Evolutionary conservation across 2,113 vertebrate species (phyloP), one percentile per base, ranked within the genome.

Genomic region (Bombycilla garrulus): DNA sequence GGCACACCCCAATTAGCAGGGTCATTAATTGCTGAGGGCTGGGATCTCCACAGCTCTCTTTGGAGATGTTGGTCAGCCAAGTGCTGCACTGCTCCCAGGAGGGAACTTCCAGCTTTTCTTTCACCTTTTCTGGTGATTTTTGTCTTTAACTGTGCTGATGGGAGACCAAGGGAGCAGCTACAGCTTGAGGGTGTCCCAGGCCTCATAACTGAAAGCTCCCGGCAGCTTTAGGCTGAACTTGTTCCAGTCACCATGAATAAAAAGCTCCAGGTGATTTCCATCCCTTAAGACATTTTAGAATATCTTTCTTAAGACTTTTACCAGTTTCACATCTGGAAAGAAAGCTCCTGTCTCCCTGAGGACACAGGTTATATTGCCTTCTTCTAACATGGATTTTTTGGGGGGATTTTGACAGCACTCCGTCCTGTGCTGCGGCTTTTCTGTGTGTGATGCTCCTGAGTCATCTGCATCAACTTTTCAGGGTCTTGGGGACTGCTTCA

Each of bases 311-410:
- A 26, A 35, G 51, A 38, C 9, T 92, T 61, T n/a, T 36, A 66
- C 11, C 58, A 74, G 7, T 31, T 70, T 50, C 56, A 38, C 14
- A 25, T 4, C 36, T 22, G 38, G 25, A 67, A 25, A 54, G 29
- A 36, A 58, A 84, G 12, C 11, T 53, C 8, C 42, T n/a, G 4
- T 40, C 3, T 4, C 33, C 24, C 66, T 26, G 28, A 92, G 35
- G 29, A 65, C 6, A 11, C 0, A 70, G 4, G 14, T 78, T 38
- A 10, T 33, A 14, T 58, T 82, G 40, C n/a, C 25, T 74, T 35
- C 11, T 45, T 64, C 62, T 14, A 38, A 51, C 29, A 26, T 9
- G 0, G 0, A 11, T 16, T 58, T 70, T 54, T 6, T 2, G 2
- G 0, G 31, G 17, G 25, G 12, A 31, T 78, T 89, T 78, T 69